Evolutionary conservation across 2,113 vertebrate species (phyloP).

Genomic region (Sebastes fasciatus): DNA sequence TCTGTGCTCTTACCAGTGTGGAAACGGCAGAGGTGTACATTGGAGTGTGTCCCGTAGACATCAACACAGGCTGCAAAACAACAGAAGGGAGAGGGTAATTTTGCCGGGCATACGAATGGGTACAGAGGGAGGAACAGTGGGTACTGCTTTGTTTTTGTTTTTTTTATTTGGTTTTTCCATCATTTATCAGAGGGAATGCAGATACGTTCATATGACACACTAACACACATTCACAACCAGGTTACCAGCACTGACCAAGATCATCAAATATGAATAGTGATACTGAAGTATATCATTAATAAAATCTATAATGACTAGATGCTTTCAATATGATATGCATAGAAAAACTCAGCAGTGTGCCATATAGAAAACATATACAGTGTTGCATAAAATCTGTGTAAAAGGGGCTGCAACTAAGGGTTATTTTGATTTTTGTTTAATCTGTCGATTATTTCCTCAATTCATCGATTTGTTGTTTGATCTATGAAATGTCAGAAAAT

Average conservation of each 20-base stretch:
- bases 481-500: too few species aligned
- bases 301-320: not conserved
- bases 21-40: constrained; percentile 88
- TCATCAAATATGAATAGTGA: too few species aligned
- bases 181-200: too few species aligned
- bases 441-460: too few species aligned
- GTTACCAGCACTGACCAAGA: not conserved
- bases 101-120: constrained; percentile 45
- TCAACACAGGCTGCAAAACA: constrained; percentile 87
- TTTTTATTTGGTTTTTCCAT: not conserved
- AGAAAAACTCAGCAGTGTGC: not conserved
- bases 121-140: constrained; percentile 35
- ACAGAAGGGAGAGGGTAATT: constrained; percentile 79
- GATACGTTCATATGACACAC: constrained; percentile 9
- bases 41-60: constrained; percentile 87
- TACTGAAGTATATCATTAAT: not conserved
- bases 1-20: constrained; percentile 85
- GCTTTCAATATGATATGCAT: not conserved
- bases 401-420: not conserved
- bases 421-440: too few species aligned
- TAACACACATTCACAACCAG: constrained; percentile 1
- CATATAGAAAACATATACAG: constrained; percentile 3
- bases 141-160: not conserved
- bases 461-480: too few species aligned
- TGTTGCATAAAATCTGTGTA: not conserved